phyloP scores from a whole-genome alignment of 2,797 vertebrate genomes.

The Rhynchonycteris naso region DNA sequence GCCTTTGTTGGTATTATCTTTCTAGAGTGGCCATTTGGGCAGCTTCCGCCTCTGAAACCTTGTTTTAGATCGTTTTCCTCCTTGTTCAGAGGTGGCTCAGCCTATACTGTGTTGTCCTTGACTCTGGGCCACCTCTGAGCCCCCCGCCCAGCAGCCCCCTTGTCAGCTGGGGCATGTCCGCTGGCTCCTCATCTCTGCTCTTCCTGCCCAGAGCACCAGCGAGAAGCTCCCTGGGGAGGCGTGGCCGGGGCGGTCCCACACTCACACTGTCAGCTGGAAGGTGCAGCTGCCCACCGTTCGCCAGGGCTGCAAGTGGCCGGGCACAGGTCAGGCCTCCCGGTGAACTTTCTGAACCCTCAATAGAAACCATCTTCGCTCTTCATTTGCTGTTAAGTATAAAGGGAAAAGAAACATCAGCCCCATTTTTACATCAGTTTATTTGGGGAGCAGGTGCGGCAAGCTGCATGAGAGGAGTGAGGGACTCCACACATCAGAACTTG shows the following conservation, averaged over 20 bases:
- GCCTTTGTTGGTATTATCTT: not conserved
- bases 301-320: fast-evolving
- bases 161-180: not conserved
- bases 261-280: fast-evolving
- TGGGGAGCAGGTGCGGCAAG: not conserved
- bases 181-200: slow-evolving; percentile 51
- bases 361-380: not conserved
- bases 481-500: not conserved
- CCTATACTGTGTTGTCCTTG: not conserved
- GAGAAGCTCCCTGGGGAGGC: not conserved
- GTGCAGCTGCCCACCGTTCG: fast-evolving
- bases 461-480: not conserved
- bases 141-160: not conserved
- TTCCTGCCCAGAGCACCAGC: slow-evolving; percentile 70
- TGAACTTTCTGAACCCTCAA: too few relatives aligned
- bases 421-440: not conserved
- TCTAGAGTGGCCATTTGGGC: not conserved
- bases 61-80: not conserved
- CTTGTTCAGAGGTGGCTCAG: not conserved
- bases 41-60: not conserved
- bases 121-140: not conserved
- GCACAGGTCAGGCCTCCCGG: not conserved
- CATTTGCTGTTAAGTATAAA: fast-evolving
- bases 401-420: fast-evolving
- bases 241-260: fast-evolving